Evolutionary conservation across 2,888 invertebrate genomes (phyloP).

Genomic region (Blastobasis adustella): DNA sequence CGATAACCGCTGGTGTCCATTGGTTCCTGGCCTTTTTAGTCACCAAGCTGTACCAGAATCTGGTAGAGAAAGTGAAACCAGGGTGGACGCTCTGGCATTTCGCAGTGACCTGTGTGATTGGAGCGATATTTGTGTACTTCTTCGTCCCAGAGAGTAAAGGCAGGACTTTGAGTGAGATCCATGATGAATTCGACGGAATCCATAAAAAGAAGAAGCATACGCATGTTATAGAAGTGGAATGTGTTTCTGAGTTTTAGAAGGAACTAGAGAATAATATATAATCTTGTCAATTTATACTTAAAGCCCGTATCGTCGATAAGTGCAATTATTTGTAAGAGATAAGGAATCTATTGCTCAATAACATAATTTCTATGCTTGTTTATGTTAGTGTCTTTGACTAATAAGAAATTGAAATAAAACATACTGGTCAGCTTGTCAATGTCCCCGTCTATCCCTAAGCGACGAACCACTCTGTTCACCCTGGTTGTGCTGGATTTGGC

Average conservation of each 20-base stretch:
- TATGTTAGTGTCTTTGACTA: too few relatives aligned
- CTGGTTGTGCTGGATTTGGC: too few relatives aligned
- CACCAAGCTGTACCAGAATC: constrained; percentile 77
- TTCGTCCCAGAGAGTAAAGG: constrained; percentile 82
- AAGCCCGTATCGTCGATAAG: too few relatives aligned
- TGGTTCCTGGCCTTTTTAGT: constrained; percentile 81
- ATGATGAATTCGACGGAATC: constrained; percentile 64
- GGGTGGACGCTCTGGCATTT: constrained; percentile 81
- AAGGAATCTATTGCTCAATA: too few relatives aligned
- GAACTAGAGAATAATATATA: too few relatives aligned
- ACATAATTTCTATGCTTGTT: too few relatives aligned
- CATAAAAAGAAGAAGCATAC: constrained; percentile 55
- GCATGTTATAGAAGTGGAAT: constrained; percentile 63
- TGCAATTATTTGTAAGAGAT: too few relatives aligned
- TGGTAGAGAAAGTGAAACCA: constrained; percentile 69
- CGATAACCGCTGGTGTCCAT: constrained; percentile 79
- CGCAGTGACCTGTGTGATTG: constrained; percentile 73
- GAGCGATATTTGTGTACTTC: constrained; percentile 76
- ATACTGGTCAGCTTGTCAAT: too few relatives aligned
- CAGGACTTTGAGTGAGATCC: constrained; percentile 71
- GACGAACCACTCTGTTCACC: too few relatives aligned
- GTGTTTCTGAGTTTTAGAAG: constrained; percentile 35
- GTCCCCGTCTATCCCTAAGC: too few relatives aligned
- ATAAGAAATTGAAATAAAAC: too few relatives aligned
- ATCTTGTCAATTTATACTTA: too few relatives aligned